These are phyloP conservation scores for Tetragonisca angustula DNA, from an alignment of 2,888 invertebrate species.

Conservation along the genomic window DNA sequence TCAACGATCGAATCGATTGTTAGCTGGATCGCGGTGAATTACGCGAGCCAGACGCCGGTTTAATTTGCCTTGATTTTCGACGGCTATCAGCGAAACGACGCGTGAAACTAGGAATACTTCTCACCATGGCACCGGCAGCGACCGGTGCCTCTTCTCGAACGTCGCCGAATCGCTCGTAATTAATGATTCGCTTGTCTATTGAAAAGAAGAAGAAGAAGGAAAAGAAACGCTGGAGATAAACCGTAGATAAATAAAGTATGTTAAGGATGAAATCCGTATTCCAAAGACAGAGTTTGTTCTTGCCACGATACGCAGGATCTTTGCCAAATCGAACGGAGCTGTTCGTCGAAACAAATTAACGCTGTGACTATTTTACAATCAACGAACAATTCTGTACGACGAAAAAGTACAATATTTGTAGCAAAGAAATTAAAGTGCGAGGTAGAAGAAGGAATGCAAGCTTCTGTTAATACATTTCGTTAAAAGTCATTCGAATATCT, in stretches of 20 bases:
- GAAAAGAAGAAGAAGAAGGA: background rate
- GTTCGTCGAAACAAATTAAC: background rate
- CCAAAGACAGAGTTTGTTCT: background rate
- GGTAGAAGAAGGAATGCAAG: no score
- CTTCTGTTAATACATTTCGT: no score
- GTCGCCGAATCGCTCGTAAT: constrained; percentile 5
- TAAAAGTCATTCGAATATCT: no score
- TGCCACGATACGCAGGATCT: background rate
- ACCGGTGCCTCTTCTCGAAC: background rate
- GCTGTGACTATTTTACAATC: background rate
- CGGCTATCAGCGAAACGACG: constrained; percentile 50
- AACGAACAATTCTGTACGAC: background rate
- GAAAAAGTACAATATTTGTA: no score
- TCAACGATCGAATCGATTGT: constrained; percentile 18
- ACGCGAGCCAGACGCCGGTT: constrained; percentile 49
- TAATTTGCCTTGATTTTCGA: constrained; percentile 60
- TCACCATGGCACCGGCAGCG: constrained; percentile 4
- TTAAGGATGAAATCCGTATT: background rate
- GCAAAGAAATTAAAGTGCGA: no score
- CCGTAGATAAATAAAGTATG: no score
- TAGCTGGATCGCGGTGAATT: constrained; percentile 54
- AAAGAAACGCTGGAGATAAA: no score
- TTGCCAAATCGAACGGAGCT: no score
- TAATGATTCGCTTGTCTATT: constrained; percentile 5
- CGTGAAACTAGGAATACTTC: constrained; percentile 49